Conservation (phyloP, 2,888 invertebrate genomes). For the Hyles lineata region DNA sequence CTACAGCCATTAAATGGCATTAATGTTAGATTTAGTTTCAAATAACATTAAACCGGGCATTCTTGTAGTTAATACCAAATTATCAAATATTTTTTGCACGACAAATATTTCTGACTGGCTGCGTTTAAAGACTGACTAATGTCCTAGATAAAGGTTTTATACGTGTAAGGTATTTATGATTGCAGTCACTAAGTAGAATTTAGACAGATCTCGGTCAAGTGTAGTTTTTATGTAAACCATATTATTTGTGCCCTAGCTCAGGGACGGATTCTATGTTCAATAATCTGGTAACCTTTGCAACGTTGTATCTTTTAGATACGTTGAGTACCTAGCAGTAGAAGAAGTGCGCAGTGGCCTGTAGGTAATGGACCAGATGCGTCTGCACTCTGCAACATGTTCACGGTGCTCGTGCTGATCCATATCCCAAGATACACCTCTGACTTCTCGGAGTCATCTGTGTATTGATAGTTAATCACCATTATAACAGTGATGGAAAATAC, state of each 20-base stretch:
- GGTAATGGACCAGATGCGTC: too few species aligned
- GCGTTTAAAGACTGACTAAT: background rate
- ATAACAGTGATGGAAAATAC: too few species aligned
- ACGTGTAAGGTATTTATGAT: background rate
- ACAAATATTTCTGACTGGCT: background rate
- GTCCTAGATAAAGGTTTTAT: background rate
- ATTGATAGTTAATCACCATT: too few species aligned
- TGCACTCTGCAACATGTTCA: too few species aligned
- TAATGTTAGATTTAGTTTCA: background rate
- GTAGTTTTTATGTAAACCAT: background rate
- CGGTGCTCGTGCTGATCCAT: too few species aligned
- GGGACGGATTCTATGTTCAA: background rate
- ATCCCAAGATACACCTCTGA: too few species aligned
- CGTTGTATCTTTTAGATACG: too few species aligned
- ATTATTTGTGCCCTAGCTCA: background rate
- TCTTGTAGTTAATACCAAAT: background rate
- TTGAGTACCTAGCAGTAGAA: too few species aligned
- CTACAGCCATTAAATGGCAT: background rate
- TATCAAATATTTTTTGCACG: background rate
- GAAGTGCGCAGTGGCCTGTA: too few species aligned
- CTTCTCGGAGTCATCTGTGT: too few species aligned
- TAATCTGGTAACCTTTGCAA: background rate
- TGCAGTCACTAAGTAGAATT: background rate
- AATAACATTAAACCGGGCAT: background rate
- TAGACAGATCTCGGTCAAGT: constrained; percentile 3